Conservation (phyloP, 2,113 vertebrate species). For the Pteronura brasiliensis region DNA sequence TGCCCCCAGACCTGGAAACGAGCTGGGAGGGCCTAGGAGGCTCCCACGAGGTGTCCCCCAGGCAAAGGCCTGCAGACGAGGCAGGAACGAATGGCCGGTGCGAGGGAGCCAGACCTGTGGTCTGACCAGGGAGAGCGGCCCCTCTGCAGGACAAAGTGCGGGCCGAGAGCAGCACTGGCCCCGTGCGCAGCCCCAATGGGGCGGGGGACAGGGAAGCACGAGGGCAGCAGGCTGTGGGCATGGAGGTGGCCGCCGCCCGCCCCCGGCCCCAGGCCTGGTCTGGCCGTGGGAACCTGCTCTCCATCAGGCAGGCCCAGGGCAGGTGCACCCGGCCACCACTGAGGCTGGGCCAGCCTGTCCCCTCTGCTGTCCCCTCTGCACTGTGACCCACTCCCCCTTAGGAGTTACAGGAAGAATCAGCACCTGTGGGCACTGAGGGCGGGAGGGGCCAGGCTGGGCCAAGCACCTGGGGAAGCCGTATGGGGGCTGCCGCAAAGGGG, state of each 20-base stretch:
- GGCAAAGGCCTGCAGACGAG: neutral
- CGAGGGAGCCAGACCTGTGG: accelerated
- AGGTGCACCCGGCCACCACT: neutral
- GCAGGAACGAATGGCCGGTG: accelerated
- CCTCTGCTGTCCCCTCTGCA: neutral
- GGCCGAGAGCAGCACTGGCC: accelerated
- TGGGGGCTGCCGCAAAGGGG: neutral
- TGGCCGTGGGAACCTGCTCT: too few relatives aligned
- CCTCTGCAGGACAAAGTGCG: accelerated
- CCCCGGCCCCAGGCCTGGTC: neutral
- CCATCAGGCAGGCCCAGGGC: neutral
- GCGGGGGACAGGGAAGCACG: accelerated
- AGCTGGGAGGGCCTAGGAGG: accelerated
- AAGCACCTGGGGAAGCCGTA: neutral
- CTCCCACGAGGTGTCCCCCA: neutral
- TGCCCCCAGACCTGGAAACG: neutral
- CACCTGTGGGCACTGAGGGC: neutral
- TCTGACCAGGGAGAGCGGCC: neutral
- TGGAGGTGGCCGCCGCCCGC: accelerated
- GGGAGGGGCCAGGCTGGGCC: neutral
- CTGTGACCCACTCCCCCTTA: neutral
- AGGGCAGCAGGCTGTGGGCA: neutral
- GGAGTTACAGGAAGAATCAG: neutral
- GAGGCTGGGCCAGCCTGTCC: neutral
- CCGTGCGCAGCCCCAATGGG: neutral